phyloP scores from a whole-genome alignment of 2,888 invertebrate species.

The Netelia virgata region DNA sequence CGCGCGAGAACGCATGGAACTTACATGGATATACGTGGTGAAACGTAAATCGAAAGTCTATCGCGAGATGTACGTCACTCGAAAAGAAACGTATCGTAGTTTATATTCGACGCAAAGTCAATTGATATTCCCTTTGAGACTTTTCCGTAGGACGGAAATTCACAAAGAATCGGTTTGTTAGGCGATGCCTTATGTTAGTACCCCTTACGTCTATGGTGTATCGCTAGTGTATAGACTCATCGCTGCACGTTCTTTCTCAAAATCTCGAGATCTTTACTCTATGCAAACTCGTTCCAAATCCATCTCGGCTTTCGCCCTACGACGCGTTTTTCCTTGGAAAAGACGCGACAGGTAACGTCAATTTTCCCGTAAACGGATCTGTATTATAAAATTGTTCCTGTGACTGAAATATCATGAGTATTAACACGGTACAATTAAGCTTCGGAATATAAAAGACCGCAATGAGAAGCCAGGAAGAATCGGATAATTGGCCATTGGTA shows the following conservation, averaged over 20 bases:
- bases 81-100: constrained; percentile 31
- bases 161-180: constrained; percentile 54
- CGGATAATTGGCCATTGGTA: constrained; percentile 24
- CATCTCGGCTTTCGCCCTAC: constrained; percentile 21
- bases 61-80: constrained; percentile 23
- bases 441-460: neutral
- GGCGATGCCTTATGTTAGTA: neutral
- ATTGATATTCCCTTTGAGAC: constrained; percentile 54
- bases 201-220: constrained; percentile 15
- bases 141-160: constrained; percentile 47
- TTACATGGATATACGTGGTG: constrained; percentile 16
- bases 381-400: neutral
- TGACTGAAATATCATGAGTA: neutral
- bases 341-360: neutral
- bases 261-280: neutral
- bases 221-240: neutral
- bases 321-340: neutral
- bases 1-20: neutral
- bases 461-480: constrained; percentile 17
- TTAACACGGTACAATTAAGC: neutral
- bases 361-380: neutral
- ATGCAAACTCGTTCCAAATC: constrained; percentile 12
- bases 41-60: constrained; percentile 29
- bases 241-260: constrained; percentile 53
- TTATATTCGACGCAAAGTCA: constrained; percentile 13